Evolutionary conservation across 2,797 vertebrate genomes (phyloP).

Genomic region (Chloroceryle amazona): DNA sequence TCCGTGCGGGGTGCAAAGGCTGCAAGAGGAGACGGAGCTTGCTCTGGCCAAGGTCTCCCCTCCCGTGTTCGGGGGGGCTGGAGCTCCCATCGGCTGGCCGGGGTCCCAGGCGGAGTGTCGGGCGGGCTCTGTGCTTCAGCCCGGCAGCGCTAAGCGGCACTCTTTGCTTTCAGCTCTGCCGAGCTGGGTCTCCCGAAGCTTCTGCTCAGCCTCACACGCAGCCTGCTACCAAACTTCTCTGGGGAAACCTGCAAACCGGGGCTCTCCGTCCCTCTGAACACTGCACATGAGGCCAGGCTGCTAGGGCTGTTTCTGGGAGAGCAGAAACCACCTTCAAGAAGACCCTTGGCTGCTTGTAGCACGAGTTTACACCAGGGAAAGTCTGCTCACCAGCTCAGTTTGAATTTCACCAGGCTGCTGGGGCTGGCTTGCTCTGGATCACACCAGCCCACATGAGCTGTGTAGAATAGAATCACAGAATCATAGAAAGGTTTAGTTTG

Average conservation of each 20-base stretch:
- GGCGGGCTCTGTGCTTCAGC: neutral
- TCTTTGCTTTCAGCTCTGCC: neutral
- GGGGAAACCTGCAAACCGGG: fast-evolving
- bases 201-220: neutral
- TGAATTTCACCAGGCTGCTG: too few relatives aligned
- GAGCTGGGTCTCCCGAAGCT: fast-evolving
- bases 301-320: neutral
- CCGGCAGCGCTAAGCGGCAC: slow-evolving; percentile 29
- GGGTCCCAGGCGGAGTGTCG: fast-evolving
- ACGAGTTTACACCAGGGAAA: neutral
- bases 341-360: fast-evolving
- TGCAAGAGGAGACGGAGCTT: neutral
- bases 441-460: too few relatives aligned
- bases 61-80: fast-evolving
- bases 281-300: fast-evolving
- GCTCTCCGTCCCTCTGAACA: fast-evolving
- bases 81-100: fast-evolving
- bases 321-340: neutral
- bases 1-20: neutral
- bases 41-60: fast-evolving
- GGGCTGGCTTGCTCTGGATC: too few relatives aligned
- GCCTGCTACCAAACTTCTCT: fast-evolving
- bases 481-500: neutral
- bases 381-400: fast-evolving
- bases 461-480: fast-evolving